These are phyloP conservation scores for Dinocampus coccinellae DNA, from an alignment of 2,888 invertebrate genomes.

Conservation along the genomic window DNA sequence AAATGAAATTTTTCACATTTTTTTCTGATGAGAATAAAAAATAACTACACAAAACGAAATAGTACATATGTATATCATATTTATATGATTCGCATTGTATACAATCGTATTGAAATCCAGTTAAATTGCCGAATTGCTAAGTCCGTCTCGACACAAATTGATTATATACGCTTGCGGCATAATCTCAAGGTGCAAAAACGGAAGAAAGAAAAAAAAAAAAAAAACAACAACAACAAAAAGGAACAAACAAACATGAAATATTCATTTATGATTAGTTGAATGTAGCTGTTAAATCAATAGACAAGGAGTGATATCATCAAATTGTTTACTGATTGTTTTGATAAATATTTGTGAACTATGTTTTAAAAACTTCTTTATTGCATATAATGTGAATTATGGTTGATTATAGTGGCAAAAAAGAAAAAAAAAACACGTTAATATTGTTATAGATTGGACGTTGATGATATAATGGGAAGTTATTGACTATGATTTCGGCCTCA, in stretches of 20 bases:
- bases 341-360: background rate
- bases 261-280: constrained; percentile 29
- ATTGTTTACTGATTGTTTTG: constrained; percentile 6
- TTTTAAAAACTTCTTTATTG: constrained; percentile 18
- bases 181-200: background rate
- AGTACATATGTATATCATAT: constrained; percentile 1
- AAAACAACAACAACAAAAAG: no score
- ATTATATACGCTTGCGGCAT: background rate
- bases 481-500: constrained; percentile 39
- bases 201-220: constrained; percentile 12
- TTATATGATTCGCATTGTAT: constrained; percentile 13
- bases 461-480: constrained; percentile 22
- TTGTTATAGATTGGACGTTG: constrained; percentile 20
- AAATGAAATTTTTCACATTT: constrained; percentile 23
- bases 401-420: constrained; percentile 14
- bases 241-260: no score
- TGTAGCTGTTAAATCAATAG: constrained; percentile 34
- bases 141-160: background rate
- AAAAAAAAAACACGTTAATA: constrained; percentile 17
- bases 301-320: constrained; percentile 18
- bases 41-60: constrained; percentile 2
- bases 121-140: constrained; percentile 7
- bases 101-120: constrained; percentile 17
- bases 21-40: background rate
- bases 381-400: constrained; percentile 27